Evolutionary conservation across 1,140 invertebrate genomes (phyloP).

Genomic region (Meteorus sp.): DNA sequence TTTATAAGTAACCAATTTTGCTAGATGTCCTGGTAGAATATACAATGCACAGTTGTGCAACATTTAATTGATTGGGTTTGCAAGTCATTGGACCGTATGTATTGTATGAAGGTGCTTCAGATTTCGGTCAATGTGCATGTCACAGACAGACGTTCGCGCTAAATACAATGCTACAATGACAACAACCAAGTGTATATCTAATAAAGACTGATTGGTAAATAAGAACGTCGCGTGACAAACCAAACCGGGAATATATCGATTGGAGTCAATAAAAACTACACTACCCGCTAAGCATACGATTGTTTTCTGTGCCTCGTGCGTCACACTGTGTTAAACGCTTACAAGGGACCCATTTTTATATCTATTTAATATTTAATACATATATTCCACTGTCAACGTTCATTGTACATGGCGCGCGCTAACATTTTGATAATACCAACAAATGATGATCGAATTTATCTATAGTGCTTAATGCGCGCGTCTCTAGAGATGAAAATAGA

Average conservation of each 20-base stretch:
- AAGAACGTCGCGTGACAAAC: slow-evolving; percentile 11
- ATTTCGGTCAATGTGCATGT: slow-evolving; percentile 11
- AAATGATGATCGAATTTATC: background rate
- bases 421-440: too few species aligned
- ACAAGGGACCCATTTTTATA: slow-evolving; percentile 7
- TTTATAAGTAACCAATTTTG: too few species aligned
- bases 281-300: background rate
- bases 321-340: background rate
- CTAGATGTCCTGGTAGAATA: too few species aligned
- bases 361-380: too few species aligned
- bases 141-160: slow-evolving; percentile 12
- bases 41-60: background rate
- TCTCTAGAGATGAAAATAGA: background rate
- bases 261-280: background rate
- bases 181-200: slow-evolving; percentile 24
- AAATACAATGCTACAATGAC: slow-evolving; percentile 6
- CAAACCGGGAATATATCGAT: slow-evolving; percentile 20
- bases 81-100: background rate
- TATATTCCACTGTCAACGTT: too few species aligned
- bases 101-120: background rate
- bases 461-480: background rate
- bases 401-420: too few species aligned
- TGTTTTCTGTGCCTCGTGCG: slow-evolving; percentile 1
- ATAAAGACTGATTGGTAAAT: slow-evolving; percentile 24
- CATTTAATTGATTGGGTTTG: background rate